Base-by-base conservation (phyloP, 2,797 vertebrate species). In the Phataginus tricuspis region DNA sequence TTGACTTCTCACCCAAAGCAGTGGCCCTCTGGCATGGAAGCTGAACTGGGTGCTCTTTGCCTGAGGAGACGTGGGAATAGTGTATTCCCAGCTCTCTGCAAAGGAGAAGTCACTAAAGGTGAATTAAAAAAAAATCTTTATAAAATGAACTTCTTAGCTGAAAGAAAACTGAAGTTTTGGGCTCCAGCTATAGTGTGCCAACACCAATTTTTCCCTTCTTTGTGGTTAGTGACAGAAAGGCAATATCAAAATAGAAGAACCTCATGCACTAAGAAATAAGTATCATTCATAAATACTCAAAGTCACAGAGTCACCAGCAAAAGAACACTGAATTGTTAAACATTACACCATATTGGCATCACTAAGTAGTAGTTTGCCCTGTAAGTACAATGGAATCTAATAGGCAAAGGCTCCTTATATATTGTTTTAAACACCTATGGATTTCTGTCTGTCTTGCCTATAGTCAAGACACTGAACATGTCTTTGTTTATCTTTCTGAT, bases 21-120 rank as follows among this genome's bases (percentile, higher is more conserved):
- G 27, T 34, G 66, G 53, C 59, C 79, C 13, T 21, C 2, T 59
- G 25, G 11, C 23, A n/a, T 34, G 27, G 55, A 34, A 74, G 14
- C 16, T 45, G 63, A 86, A 86, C 51, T 61, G 19, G 42, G 15
- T 34, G 84, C 34, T 72, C 10, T 71, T 82, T 57, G 71, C 37
- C 77, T 82, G 57, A 83, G 69, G 72, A 83, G n/a, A 68, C 31
- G 23, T 75, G 34, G 15, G 66, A 88, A 91, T 45, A 68, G 12
- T 55, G 23, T 69, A 27, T 78, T 1, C 55, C 6, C 2, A 49
- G 39, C 12, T 45, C 12, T 90, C 55, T 86, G 7, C 15, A 37
- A 79, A 89, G 49, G 10, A 79, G 49, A 93, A 87, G 27, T 90
- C 71, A 39, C 61, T 42, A 69, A 96, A 83, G 25, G 63, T 86